These are phyloP conservation scores for Cotesia glomerata DNA, from an alignment of 1,140 invertebrate species.

Conservation along the genomic window DNA sequence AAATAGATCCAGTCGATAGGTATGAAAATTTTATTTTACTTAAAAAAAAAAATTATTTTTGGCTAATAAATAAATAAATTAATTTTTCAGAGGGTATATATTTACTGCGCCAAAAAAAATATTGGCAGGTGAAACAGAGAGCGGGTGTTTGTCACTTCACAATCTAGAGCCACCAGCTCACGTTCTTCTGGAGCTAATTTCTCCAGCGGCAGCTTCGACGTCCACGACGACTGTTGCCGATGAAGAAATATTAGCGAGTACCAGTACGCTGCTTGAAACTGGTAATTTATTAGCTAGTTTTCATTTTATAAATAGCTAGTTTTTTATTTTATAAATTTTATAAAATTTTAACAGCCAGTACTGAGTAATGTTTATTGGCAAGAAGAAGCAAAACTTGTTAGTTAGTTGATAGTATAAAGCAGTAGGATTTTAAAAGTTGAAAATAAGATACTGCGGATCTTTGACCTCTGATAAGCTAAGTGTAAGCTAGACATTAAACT, in stretches of 20 bases:
- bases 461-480: constrained; percentile 36
- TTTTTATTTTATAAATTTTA: too few species aligned
- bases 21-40: constrained; percentile 4
- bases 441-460: constrained; percentile 37
- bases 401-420: too few species aligned
- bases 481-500: neutral
- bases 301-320: too few species aligned
- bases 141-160: constrained; percentile 58
- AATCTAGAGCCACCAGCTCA: constrained; percentile 58
- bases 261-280: constrained; percentile 45
- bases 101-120: constrained; percentile 59
- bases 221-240: constrained; percentile 23
- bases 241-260: constrained; percentile 48
- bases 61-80: neutral
- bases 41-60: neutral
- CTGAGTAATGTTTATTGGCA: too few species aligned
- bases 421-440: too few species aligned
- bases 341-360: too few species aligned
- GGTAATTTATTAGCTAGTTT: constrained; percentile 39
- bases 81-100: constrained; percentile 55
- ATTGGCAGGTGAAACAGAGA: constrained; percentile 55
- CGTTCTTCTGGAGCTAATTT: constrained; percentile 53
- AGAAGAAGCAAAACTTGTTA: too few species aligned
- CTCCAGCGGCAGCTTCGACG: constrained; percentile 31
- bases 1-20: constrained; percentile 21